Percentiles rank a stretch among this genome's conserved stretches.
Conservation (phyloP, 2,797 vertebrate species). For the Crenuchus spilurus region DNA sequence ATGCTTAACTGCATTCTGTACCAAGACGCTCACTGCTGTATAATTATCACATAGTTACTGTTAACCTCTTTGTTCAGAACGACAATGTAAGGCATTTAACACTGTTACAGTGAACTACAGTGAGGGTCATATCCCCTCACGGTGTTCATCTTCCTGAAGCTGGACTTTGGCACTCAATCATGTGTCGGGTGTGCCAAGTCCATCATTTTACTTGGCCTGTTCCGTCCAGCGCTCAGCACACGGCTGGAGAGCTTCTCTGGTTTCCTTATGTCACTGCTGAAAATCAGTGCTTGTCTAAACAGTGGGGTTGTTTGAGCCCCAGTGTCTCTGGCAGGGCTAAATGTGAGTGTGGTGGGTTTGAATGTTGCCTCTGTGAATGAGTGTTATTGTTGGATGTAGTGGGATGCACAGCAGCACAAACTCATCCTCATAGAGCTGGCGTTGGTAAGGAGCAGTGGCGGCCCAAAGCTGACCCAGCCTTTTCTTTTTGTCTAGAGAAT, state of each 20-base stretch:
- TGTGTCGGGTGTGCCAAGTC: conserved; percentile 14
- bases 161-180: conserved; percentile 10
- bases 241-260: conserved; percentile 26
- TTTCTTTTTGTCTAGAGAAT: neutral
- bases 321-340: conserved; percentile 31
- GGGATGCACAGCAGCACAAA: conserved; percentile 40
- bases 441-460: neutral
- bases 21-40: neutral
- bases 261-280: conserved; percentile 36
- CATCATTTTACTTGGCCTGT: conserved; percentile 28
- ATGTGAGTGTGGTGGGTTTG: conserved; percentile 45
- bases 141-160: conserved; percentile 1
- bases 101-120: neutral
- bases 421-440: conserved; percentile 44
- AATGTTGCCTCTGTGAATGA: conserved; percentile 38
- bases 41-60: neutral
- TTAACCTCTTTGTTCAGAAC: neutral
- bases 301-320: conserved; percentile 27
- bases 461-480: conserved; percentile 37
- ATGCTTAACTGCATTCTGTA: neutral
- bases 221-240: neutral
- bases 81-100: neutral
- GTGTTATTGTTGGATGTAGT: conserved; percentile 48
- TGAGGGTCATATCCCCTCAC: neutral
- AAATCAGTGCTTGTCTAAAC: conserved; percentile 19